Evolutionary conservation across 53 echinoderm and acorn worm species (phyloP).

Genomic region (Hippasteria phrygiana): DNA sequence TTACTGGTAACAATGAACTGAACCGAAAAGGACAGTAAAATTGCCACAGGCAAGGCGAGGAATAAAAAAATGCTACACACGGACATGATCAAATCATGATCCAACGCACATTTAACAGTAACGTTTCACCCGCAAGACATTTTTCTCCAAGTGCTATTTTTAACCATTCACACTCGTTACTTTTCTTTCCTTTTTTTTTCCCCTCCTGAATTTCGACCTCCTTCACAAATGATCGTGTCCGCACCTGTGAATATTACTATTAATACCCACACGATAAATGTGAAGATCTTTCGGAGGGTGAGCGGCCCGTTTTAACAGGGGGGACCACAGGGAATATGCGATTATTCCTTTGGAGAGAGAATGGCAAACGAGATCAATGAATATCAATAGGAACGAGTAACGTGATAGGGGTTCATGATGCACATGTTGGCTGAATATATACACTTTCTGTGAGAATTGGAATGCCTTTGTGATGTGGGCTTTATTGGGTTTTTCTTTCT

Average conservation of each 20-base stretch:
- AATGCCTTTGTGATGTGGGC: too few relatives aligned
- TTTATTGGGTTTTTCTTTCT: too few relatives aligned
- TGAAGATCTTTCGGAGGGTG: background rate
- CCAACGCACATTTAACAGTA: background rate
- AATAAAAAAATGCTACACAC: background rate
- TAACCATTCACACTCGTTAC: background rate
- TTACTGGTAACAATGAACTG: too few relatives aligned
- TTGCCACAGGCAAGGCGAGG: too few relatives aligned
- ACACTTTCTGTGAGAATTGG: too few relatives aligned
- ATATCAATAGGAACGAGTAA: background rate
- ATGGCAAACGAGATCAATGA: background rate
- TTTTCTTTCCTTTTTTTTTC: background rate
- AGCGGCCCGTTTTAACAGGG: background rate
- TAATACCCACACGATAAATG: background rate
- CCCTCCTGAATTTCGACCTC: background rate
- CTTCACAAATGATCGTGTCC: background rate
- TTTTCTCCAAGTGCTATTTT: background rate
- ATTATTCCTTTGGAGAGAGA: background rate
- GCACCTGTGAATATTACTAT: conserved; percentile 4
- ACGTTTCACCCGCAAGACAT: background rate
- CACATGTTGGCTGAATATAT: too few relatives aligned
- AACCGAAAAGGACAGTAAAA: background rate
- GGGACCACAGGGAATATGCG: background rate
- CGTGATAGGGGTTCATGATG: background rate
- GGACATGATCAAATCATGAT: background rate